Percentiles rank a stretch among this genome's conserved stretches.
phyloP scores from a whole-genome alignment of 2,888 invertebrate species.

The Teleiodes luculella region DNA sequence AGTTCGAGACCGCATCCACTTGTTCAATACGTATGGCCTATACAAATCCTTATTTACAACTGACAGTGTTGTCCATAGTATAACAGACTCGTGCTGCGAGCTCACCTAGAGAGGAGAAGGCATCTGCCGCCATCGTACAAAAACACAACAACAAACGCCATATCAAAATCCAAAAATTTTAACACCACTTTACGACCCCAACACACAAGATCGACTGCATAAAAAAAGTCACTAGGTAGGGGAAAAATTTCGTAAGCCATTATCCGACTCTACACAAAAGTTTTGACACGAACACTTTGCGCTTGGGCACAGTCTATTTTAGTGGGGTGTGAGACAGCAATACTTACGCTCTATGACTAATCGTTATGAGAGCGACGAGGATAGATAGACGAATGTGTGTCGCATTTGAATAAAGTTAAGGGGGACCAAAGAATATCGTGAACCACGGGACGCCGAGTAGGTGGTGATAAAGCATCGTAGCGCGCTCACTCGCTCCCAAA shows the following conservation, averaged over 20 bases:
- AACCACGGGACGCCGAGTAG: slow-evolving; percentile 76
- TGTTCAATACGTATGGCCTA: slow-evolving; percentile 74
- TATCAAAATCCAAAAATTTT: slow-evolving; percentile 61
- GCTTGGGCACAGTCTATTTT: slow-evolving; percentile 79
- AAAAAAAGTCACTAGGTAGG: slow-evolving; percentile 74
- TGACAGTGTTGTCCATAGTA: slow-evolving; percentile 75
- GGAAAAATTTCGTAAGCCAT: slow-evolving; percentile 78
- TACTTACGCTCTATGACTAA: slow-evolving; percentile 49
- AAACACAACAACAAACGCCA: slow-evolving; percentile 57
- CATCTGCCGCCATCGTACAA: slow-evolving; percentile 58
- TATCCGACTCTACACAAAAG: slow-evolving; percentile 71
- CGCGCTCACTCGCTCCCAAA: slow-evolving; percentile 68
- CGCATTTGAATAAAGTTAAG: slow-evolving; percentile 77
- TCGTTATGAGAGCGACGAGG: slow-evolving; percentile 53
- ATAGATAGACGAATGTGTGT: slow-evolving; percentile 67
- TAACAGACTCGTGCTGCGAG: slow-evolving; percentile 60
- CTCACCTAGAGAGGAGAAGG: slow-evolving; percentile 65
- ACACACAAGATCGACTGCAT: slow-evolving; percentile 68
- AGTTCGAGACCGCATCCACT: slow-evolving; percentile 50
- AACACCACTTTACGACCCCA: slow-evolving; percentile 73
- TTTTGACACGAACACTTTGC: slow-evolving; percentile 78
- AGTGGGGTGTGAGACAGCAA: slow-evolving; percentile 67
- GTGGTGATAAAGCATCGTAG: slow-evolving; percentile 79
- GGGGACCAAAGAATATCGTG: slow-evolving; percentile 69
- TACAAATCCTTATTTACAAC: slow-evolving; percentile 79